Evolutionary conservation across 2,888 invertebrate species (phyloP), one percentile per base, ranked within the genome.

Genomic region (Neoitamus cyanurus): DNA sequence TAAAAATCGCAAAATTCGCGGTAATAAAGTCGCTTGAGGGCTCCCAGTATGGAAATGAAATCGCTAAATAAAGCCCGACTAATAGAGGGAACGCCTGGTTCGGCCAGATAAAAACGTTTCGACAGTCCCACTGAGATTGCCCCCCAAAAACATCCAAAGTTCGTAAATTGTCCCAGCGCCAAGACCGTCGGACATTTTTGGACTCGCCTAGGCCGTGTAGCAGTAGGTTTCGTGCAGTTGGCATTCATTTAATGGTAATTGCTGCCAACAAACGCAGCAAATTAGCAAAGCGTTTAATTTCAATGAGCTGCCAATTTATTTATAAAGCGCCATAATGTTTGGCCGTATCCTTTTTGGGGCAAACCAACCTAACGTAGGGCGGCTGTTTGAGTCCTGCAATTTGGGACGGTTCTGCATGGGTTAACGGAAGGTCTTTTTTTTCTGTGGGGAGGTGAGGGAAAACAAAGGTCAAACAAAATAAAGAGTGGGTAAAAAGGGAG

Each of bases 271-370:
- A 73, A 73, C 73, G 73, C 73, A 73, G 73, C 73, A 73, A 73
- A 73, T 73, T 73, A 73, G 73, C 73, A 73, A 73, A 37, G 73
- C 73, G 34, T 37, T 73, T 73, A 73, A 73, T 73, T 73, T 73
- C 73, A 73, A 73, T 73, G 73, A 36, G 73, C 73, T 73, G 73
- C 73, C 73, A 73, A 73, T 73, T 73, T 37, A 36, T 73, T 73
- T 73, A 73, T 37, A 73, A 73, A 36, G 73, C 36, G 73, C 31
- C 15, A 36, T 37, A 73, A 73, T 37, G 31, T 37, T 73, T 15
- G 73, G 37, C 73, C 3, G 36, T 11, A 34, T 73, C 73, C 72
- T 73, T 34, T 73, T 73, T 13, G 25, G 36, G 34, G 25, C 11
- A 15, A 36, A 31, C 31, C 36, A 9, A 15, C 31, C 30, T 3